Percentiles rank a stretch among this genome's conserved stretches.
These are phyloP conservation scores for Lomographa bimaculata DNA, from an alignment of 2,888 invertebrate genomes.

Conservation along the genomic window DNA sequence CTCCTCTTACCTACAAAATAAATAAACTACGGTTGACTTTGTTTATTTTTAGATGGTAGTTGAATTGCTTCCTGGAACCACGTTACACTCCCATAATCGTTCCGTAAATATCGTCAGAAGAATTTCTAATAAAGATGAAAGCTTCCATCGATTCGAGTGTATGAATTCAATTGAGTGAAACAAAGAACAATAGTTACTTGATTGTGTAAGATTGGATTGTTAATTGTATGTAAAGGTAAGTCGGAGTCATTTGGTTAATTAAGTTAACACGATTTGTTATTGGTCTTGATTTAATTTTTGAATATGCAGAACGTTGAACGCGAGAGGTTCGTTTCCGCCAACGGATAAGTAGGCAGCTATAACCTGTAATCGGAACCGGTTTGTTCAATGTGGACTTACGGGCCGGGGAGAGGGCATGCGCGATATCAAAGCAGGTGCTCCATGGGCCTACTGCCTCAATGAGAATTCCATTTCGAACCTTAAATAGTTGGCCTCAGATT, in stretches of 20 bases:
- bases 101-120: conserved; percentile 58
- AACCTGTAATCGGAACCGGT: conserved; percentile 83
- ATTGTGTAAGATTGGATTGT: conserved; percentile 4
- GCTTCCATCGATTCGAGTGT: conserved; percentile 26
- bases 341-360: conserved; percentile 77
- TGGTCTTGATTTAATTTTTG: conserved; percentile 37
- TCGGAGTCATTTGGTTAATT: conserved; percentile 20
- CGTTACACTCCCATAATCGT: conserved; percentile 65
- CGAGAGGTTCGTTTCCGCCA: conserved; percentile 78
- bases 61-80: conserved; percentile 71
- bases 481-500: conserved; percentile 66
- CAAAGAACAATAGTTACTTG: conserved; percentile 15
- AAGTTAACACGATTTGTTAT: conserved; percentile 25
- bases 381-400: conserved; percentile 77
- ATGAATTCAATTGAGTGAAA: conserved; percentile 17
- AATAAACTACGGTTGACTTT: conserved; percentile 70
- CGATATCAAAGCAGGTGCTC: conserved; percentile 81
- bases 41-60: conserved; percentile 74
- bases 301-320: conserved; percentile 63
- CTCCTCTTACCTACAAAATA: conserved; percentile 67
- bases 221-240: conserved; percentile 7
- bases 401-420: conserved; percentile 73
- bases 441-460: conserved; percentile 75
- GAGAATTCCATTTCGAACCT: conserved; percentile 73
- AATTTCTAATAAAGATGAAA: conserved; percentile 34